phyloP scores from a whole-genome alignment of 2,888 invertebrate species.

The Cosmorhoe ocellata region DNA sequence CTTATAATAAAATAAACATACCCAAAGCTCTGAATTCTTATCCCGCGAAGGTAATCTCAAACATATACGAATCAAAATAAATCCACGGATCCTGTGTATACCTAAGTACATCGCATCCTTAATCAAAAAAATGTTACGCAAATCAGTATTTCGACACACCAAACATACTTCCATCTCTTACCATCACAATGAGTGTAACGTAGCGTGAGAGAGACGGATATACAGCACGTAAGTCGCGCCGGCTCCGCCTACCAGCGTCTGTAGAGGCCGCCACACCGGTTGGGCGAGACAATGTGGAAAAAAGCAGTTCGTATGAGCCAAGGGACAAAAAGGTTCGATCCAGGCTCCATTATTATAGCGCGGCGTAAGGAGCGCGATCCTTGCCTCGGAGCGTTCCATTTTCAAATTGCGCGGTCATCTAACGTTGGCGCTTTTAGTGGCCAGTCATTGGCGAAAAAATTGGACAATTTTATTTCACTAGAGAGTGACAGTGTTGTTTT shows the following conservation, averaged over 20 bases:
- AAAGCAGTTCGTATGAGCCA: conserved; percentile 56
- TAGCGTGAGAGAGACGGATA: conserved; percentile 43
- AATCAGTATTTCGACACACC: conserved; percentile 34
- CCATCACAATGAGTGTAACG: conserved; percentile 22
- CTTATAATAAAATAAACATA: no score
- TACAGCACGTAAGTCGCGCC: conserved; percentile 1
- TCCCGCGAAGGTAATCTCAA: conserved; percentile 17
- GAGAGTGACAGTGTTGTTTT: conserved; percentile 54
- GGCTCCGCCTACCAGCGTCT: conserved; percentile 36
- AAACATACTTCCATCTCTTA: conserved; percentile 41
- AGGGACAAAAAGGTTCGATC: conserved; percentile 70
- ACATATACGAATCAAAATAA: conserved; percentile 24
- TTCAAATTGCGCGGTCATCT: conserved; percentile 58
- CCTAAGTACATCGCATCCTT: conserved; percentile 26
- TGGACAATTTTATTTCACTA: conserved; percentile 51
- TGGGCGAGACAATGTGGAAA: conserved; percentile 68
- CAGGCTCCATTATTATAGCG: conserved; percentile 57
- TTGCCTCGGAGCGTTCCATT: conserved; percentile 56
- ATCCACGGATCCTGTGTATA: conserved; percentile 33
- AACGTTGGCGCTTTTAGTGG: conserved; percentile 39
- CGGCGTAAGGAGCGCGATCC: conserved; percentile 64
- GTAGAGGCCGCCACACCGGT: conserved; percentile 51
- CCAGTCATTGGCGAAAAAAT: conserved; percentile 54
- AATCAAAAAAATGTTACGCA: conserved; percentile 46
- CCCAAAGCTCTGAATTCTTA: neutral